Conservation (phyloP, 2,888 invertebrate species). For the Gandaritis pyraliata region DNA sequence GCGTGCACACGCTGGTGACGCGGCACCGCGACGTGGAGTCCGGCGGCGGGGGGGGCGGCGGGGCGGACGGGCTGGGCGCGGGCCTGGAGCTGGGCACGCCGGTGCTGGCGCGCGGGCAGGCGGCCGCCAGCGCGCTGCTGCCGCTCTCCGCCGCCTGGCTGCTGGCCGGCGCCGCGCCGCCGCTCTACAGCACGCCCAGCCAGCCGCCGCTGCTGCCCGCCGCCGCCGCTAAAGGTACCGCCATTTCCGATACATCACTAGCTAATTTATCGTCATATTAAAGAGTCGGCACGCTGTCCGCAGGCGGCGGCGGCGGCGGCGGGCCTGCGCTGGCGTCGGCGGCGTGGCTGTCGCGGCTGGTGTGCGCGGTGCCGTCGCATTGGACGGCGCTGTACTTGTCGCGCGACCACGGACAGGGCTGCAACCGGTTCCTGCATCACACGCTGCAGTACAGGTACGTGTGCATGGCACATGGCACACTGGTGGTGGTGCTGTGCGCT, state of each 20-base stretch:
- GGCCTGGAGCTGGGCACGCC: constrained; percentile 91
- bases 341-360: constrained; percentile 86
- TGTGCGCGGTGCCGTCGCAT: constrained; percentile 89
- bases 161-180: constrained; percentile 82
- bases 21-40: constrained; percentile 82
- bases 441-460: constrained; percentile 89
- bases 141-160: constrained; percentile 89
- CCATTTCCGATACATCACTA: too few relatives aligned
- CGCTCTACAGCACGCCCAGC: constrained; percentile 24
- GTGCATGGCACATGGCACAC: too few relatives aligned
- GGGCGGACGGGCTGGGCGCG: constrained; percentile 49
- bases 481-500: neutral
- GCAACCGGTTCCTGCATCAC: constrained; percentile 95
- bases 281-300: too few relatives aligned
- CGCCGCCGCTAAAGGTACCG: constrained; percentile 7
- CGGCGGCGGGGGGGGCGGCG: constrained; percentile 51
- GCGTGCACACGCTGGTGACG: constrained; percentile 80
- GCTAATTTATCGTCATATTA: too few relatives aligned
- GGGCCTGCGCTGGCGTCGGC: constrained; percentile 78
- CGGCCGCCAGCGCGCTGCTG: constrained; percentile 68
- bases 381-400: constrained; percentile 95
- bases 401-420: constrained; percentile 93
- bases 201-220: constrained; percentile 25
- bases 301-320: constrained; percentile 41
- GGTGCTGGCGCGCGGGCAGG: constrained; percentile 79